Conservation (phyloP, 2,113 vertebrate species). For the human (Homo sapiens) region GRCh38 chr4:45185001-45185500, state of each 20-base stretch:
- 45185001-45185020: background rate
- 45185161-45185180: background rate
- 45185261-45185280: background rate
- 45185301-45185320: background rate
- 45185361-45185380: background rate
- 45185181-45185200: background rate
- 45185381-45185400: background rate
- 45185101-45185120: background rate
- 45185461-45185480: background rate
- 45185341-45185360: background rate
- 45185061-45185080: background rate
- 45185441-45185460: background rate
- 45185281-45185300: background rate
- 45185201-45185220: background rate
- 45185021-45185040: background rate
- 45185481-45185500: background rate
- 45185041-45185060: background rate
- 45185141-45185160: background rate
- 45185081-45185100: background rate
- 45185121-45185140: background rate
- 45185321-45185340: background rate
- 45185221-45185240: background rate
- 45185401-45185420: background rate
- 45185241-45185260: background rate
- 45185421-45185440: background rate